A percentile compares a stretch with the other conserved stretches of the same genome.
These are phyloP conservation scores for Platycnemis pennipes DNA, from an alignment of 2,888 invertebrate genomes.

Conservation along the genomic window DNA sequence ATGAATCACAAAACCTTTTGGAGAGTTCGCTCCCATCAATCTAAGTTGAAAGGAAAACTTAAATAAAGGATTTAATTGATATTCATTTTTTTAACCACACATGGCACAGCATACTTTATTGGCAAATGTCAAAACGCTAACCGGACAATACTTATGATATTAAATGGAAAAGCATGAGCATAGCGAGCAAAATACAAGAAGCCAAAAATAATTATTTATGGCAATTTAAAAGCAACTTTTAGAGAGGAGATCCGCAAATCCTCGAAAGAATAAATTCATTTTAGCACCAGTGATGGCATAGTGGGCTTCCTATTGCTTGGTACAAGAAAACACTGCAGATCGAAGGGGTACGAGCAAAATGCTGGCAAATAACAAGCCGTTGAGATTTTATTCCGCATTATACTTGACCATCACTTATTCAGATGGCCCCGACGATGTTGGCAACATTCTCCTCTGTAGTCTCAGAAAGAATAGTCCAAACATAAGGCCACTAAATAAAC, in stretches of 20 bases:
- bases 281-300: not conserved
- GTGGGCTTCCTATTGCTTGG: not conserved
- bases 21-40: too few relatives aligned
- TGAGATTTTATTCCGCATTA: not conserved
- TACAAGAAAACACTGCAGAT: constrained; percentile 28
- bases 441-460: constrained; percentile 47
- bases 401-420: not conserved
- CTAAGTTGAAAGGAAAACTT: too few relatives aligned
- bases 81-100: too few relatives aligned
- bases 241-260: not conserved
- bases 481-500: constrained; percentile 56
- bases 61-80: too few relatives aligned
- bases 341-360: not conserved
- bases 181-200: not conserved
- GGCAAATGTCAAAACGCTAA: too few relatives aligned
- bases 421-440: constrained; percentile 28
- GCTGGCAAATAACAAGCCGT: not conserved
- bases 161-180: too few relatives aligned
- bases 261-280: not conserved
- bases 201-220: too few relatives aligned
- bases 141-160: too few relatives aligned
- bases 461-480: not conserved
- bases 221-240: too few relatives aligned
- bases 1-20: too few relatives aligned
- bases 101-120: too few relatives aligned